Evolutionary conservation across 2,888 invertebrate species (phyloP).

Genomic region (Drosophila demipolita): DNA sequence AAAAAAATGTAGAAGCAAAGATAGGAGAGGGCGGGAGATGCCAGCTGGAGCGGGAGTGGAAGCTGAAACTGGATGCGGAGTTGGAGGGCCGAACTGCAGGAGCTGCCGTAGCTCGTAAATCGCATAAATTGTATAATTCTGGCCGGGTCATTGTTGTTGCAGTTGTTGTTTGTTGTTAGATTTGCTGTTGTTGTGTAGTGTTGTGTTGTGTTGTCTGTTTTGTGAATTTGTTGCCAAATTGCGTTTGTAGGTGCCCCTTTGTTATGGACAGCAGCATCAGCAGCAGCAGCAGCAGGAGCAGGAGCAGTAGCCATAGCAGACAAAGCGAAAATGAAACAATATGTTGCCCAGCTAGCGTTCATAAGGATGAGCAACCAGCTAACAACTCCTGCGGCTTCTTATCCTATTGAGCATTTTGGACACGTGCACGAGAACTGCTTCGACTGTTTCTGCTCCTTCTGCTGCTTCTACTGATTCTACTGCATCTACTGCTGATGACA

Average conservation of each 20-base stretch:
- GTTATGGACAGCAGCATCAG: slow-evolving; percentile 18
- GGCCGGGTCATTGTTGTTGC: slow-evolving; percentile 57
- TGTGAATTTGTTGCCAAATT: slow-evolving; percentile 80
- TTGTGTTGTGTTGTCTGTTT: slow-evolving; percentile 58
- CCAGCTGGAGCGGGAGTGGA: slow-evolving; percentile 12
- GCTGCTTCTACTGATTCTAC: slow-evolving; percentile 1
- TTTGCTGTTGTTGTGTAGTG: slow-evolving; percentile 19
- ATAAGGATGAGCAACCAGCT: slow-evolving; percentile 10
- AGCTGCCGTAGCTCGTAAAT: slow-evolving; percentile 70
- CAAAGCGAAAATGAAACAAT: slow-evolving; percentile 65
- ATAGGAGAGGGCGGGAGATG: slow-evolving; percentile 28
- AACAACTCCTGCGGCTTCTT: slow-evolving; percentile 1
- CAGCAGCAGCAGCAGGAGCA: not conserved
- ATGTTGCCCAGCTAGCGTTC: slow-evolving; percentile 52
- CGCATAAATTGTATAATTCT: slow-evolving; percentile 82
- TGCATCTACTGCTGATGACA: slow-evolving; percentile 56
- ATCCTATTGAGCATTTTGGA: slow-evolving; percentile 50
- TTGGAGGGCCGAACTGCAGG: slow-evolving; percentile 34
- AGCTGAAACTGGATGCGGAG: slow-evolving; percentile 12
- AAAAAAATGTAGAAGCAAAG: slow-evolving; percentile 24
- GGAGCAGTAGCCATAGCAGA: slow-evolving; percentile 4
- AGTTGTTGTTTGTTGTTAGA: slow-evolving; percentile 36
- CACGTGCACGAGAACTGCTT: slow-evolving; percentile 48
- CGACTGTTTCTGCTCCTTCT: slow-evolving; percentile 1
- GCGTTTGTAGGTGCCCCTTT: slow-evolving; percentile 77